Percentiles rank a stretch among this genome's conserved stretches.
Conservation (phyloP, 2,113 vertebrate genomes). For the Odontophorus gujanensis region DNA sequence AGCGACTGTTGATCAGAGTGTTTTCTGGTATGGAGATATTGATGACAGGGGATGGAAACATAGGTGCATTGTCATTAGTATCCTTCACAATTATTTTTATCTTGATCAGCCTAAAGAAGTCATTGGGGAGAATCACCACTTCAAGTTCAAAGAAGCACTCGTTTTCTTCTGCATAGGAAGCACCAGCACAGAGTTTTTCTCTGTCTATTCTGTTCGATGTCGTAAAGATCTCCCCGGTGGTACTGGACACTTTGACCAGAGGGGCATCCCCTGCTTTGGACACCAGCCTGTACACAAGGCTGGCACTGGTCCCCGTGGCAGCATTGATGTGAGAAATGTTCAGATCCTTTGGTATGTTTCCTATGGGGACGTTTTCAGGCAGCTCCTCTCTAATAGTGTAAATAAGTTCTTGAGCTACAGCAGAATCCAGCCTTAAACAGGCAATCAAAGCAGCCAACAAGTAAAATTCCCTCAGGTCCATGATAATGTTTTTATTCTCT, state of each 20-base stretch:
- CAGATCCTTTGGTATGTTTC: slow-evolving; percentile 99
- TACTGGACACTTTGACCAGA: slow-evolving; percentile 95
- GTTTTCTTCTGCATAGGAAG: slow-evolving; percentile 89
- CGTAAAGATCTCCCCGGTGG: slow-evolving; percentile 96
- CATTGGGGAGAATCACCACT: slow-evolving; percentile 98
- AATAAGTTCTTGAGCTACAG: slow-evolving; percentile 98
- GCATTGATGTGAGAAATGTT: slow-evolving; percentile 97
- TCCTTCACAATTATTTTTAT: slow-evolving; percentile 99
- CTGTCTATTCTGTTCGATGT: slow-evolving; percentile 96
- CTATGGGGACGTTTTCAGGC: slow-evolving; percentile 98
- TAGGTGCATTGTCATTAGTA: slow-evolving; percentile 98
- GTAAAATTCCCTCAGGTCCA: slow-evolving; percentile 99
- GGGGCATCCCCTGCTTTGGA: slow-evolving; percentile 98
- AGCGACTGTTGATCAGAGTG: slow-evolving; percentile 98
- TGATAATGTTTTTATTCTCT: slow-evolving; percentile 85
- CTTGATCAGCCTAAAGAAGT: slow-evolving; percentile 98
- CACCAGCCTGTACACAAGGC: slow-evolving; percentile 97
- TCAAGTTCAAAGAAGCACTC: slow-evolving; percentile 99
- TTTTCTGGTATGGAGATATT: slow-evolving; percentile 99
- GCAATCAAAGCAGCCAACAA: slow-evolving; percentile 94
- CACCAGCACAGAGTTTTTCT: slow-evolving; percentile 96
- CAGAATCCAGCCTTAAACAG: slow-evolving; percentile 96
- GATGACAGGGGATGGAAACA: slow-evolving; percentile 98
- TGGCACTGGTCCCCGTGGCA: slow-evolving; percentile 92
- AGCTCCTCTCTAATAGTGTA: slow-evolving; percentile 98